Evolutionary conservation across 2,797 vertebrate species (phyloP).

Genomic region (Tinamus major): DNA sequence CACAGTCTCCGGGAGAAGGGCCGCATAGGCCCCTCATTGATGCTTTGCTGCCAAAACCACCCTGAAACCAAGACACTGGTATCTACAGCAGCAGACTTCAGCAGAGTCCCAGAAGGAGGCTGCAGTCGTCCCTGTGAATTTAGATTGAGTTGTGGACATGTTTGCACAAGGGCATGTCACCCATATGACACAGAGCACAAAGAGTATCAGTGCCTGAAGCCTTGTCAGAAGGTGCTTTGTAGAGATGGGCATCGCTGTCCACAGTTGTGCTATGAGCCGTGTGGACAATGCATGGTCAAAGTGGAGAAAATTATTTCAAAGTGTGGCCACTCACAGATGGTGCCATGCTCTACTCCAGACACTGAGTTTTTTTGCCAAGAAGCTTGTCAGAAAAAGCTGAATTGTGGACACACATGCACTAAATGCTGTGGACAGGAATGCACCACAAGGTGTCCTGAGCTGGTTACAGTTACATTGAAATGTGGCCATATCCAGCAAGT

Average conservation of each 20-base stretch:
- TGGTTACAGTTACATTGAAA: conserved; percentile 76
- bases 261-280: conserved; percentile 78
- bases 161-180: conserved; percentile 90
- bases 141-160: conserved; percentile 90
- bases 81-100: conserved; percentile 84
- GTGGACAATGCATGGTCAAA: conserved; percentile 81
- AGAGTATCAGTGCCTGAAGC: conserved; percentile 85
- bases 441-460: conserved; percentile 74
- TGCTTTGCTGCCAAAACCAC: conserved; percentile 92
- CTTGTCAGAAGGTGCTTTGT: conserved; percentile 88
- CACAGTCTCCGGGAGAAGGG: conserved; percentile 82
- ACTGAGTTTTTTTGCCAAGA: conserved; percentile 79
- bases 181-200: conserved; percentile 89
- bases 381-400: conserved; percentile 82
- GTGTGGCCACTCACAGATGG: conserved; percentile 88
- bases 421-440: conserved; percentile 84
- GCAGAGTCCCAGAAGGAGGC: conserved; percentile 90
- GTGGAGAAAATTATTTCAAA: conserved; percentile 84
- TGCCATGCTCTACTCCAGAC: conserved; percentile 86
- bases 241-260: conserved; percentile 85
- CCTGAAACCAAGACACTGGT: conserved; percentile 81
- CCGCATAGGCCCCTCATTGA: conserved; percentile 83
- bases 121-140: conserved; percentile 89
- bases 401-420: conserved; percentile 86
- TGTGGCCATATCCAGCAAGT: conserved; percentile 87